phyloP scores from a whole-genome alignment of 2,113 vertebrate genomes.

The Trematomus loennbergii region DNA sequence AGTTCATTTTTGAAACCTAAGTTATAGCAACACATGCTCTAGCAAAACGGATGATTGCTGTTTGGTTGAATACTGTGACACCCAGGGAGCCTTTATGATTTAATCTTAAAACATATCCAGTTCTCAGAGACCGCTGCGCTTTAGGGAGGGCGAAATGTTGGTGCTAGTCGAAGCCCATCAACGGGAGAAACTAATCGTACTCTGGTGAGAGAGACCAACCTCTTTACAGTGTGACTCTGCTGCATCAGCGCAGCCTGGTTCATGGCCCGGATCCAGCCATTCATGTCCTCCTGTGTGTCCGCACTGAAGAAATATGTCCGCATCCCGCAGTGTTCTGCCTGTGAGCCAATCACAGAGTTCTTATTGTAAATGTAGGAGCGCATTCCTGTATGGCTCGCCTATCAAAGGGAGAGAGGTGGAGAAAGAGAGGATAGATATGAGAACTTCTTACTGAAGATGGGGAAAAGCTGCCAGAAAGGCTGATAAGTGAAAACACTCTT shows the following conservation, averaged over 20 bases:
- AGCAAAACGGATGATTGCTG: background rate
- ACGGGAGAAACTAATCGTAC: slow-evolving; percentile 29
- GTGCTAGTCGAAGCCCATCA: slow-evolving; percentile 6
- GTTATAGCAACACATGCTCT: background rate
- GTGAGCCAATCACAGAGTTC: slow-evolving; percentile 92
- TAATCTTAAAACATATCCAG: background rate
- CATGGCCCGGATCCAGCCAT: slow-evolving; percentile 96
- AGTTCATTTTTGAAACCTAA: background rate
- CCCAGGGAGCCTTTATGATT: background rate
- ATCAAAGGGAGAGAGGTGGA: slow-evolving; percentile 50
- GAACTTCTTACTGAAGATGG: slow-evolving; percentile 18
- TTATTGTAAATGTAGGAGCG: slow-evolving; percentile 94
- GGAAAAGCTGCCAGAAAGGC: slow-evolving; percentile 33
- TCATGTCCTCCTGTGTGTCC: slow-evolving; percentile 98
- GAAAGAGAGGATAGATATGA: slow-evolving; percentile 27
- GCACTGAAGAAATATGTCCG: slow-evolving; percentile 99
- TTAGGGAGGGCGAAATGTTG: slow-evolving; percentile 5
- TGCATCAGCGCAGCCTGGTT: slow-evolving; percentile 98
- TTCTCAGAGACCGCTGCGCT: slow-evolving; percentile 12
- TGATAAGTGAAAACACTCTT: slow-evolving; percentile 38
- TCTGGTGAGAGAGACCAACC: slow-evolving; percentile 82
- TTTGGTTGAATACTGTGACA: background rate
- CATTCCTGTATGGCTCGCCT: slow-evolving; percentile 98
- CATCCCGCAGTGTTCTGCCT: slow-evolving; percentile 95
- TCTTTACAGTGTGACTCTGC: slow-evolving; percentile 91